These are phyloP conservation scores for Alfaro cultratus DNA, from an alignment of 2,797 vertebrate genomes.

Conservation along the genomic window DNA sequence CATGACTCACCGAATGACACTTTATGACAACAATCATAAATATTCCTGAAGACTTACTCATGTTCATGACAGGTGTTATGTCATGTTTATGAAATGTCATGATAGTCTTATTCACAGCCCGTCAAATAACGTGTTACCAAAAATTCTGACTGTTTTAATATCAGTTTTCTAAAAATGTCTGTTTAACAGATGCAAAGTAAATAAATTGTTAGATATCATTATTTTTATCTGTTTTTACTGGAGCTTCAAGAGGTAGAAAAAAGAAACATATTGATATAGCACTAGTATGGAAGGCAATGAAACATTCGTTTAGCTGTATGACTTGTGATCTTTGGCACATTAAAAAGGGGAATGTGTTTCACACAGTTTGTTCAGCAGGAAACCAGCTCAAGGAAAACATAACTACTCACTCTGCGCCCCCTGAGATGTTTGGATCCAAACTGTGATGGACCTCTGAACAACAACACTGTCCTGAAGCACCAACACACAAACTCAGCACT, in stretches of 20 bases:
- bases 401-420: constrained; percentile 5
- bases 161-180: neutral
- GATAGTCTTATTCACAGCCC: no score
- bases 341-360: constrained; percentile 48
- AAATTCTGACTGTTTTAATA: neutral
- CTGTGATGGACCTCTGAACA: constrained; percentile 6
- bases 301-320: constrained; percentile 22
- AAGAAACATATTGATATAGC: neutral
- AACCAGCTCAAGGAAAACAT: constrained; percentile 37
- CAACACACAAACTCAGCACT: neutral
- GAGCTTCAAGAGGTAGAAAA: neutral
- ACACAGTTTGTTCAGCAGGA: constrained; percentile 30
- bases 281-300: constrained; percentile 3
- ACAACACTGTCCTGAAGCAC: neutral
- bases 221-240: neutral
- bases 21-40: no score
- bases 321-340: constrained; percentile 9
- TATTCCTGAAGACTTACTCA: no score
- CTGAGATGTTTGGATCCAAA: constrained; percentile 3
- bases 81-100: no score
- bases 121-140: neutral
- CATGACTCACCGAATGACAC: no score
- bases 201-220: neutral
- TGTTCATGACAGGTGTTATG: no score
- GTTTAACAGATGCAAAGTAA: neutral